Base-by-base conservation (phyloP, 1,140 invertebrate species). In the Drosophila persimilis region DNA sequence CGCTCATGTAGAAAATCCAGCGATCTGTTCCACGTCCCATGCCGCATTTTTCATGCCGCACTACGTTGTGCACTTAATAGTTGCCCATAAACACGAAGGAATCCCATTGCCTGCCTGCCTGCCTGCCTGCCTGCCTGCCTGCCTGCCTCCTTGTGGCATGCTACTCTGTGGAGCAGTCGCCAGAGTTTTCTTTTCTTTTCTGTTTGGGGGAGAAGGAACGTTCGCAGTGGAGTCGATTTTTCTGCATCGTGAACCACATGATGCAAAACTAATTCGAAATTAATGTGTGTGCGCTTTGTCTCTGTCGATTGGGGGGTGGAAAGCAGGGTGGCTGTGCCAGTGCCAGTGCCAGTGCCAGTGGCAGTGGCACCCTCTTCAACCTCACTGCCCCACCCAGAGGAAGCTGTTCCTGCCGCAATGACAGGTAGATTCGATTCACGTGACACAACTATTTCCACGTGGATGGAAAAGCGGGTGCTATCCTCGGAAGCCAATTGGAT, bases 221-320 rank as follows among this genome's bases (percentile, higher is more conserved):
- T 35, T 35, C 31, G 8, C 31, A 59, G 35, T 39, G 35, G 78
- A 81, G 73, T 81, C 76, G 84, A 88, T 88, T 88, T 88, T 88
- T 88, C 84, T 88, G 84, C 84, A 89, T 88, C 84, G 84, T 89
- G 84, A 88, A 89, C 76, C 84, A 89, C 79, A 89, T 89, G 84
- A 89, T 89, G 84, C 84, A 89, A 89, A 89, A 89, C 84, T 89
- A 89, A 89, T 89, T 89, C 77, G 84, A 89, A 89, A 89, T 89
- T 89, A 89, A 89, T 89, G 84, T 84, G 84, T 89, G 84, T 89
- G 78, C 75, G 83, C 81, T 88, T 81, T 88, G 83, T 85, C 81
- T 85, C 66, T 75, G 76, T 64, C 80, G 80, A 66, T 64, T 70
- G 59, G 60, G 73, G 69, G 35, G 35, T 39, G 11, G 11, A 39